phyloP scores from a whole-genome alignment of 2,888 invertebrate genomes.

The Sphaerolaimus hirsutus region DNA sequence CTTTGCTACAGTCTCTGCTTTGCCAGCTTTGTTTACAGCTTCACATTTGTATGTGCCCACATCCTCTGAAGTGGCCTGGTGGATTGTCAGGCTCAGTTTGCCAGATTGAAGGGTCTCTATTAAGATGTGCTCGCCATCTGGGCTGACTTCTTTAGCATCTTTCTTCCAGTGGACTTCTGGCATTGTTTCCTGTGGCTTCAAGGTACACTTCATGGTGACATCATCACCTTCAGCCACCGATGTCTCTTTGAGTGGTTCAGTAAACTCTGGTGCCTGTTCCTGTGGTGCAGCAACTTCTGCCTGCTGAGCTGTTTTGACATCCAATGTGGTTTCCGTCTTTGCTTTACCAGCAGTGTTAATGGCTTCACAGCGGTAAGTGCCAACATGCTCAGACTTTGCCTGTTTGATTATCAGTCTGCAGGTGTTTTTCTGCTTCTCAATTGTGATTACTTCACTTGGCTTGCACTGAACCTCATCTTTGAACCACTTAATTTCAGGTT shows the following conservation, averaged over 20 bases:
- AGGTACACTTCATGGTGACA: slow-evolving; percentile 63
- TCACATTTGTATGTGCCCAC: slow-evolving; percentile 45
- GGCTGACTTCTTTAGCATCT: slow-evolving; percentile 13
- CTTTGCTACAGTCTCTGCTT: slow-evolving; percentile 18
- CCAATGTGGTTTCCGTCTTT: slow-evolving; percentile 15
- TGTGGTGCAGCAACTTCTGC: too few relatives aligned
- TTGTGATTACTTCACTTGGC: background rate
- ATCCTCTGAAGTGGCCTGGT: slow-evolving; percentile 12
- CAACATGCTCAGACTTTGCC: background rate
- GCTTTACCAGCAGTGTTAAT: slow-evolving; percentile 31
- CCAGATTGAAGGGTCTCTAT: slow-evolving; percentile 11
- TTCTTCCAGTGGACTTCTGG: too few relatives aligned
- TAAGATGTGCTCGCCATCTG: slow-evolving; percentile 10
- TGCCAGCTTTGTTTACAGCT: slow-evolving; percentile 45
- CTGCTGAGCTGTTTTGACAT: slow-evolving; percentile 9
- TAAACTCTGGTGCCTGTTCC: slow-evolving; percentile 55
- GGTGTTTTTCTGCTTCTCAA: background rate
- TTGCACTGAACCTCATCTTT: background rate
- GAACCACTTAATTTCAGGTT: slow-evolving; percentile 11
- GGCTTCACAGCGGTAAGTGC: slow-evolving; percentile 7
- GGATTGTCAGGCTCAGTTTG: slow-evolving; percentile 21
- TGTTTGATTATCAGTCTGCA: background rate
- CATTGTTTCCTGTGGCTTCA: too few relatives aligned
- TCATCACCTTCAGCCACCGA: slow-evolving; percentile 61
- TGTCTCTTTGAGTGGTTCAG: slow-evolving; percentile 53